These are phyloP conservation scores for Pecten maximus DNA, from an alignment of 2,888 invertebrate genomes.

Conservation along the genomic window DNA sequence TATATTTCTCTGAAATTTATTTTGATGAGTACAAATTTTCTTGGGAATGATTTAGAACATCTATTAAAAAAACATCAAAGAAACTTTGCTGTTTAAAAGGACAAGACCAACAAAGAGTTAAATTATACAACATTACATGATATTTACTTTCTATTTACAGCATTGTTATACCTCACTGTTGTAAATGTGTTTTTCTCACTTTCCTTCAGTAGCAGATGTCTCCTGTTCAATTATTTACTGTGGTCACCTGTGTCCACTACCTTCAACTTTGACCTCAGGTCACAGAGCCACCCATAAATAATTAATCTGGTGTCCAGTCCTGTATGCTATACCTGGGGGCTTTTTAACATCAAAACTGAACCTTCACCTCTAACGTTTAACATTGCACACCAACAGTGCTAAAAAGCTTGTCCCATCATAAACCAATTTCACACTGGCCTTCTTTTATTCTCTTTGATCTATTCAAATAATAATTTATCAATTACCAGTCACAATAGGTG, in stretches of 20 bases:
- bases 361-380: not conserved
- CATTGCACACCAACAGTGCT: not conserved
- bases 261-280: conserved; percentile 29
- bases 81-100: not conserved
- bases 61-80: too few relatives aligned
- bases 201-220: not conserved
- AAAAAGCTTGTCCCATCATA: not conserved
- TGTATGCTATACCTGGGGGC: not conserved
- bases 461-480: not conserved
- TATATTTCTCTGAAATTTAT: not conserved
- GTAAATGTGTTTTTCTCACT: conserved; percentile 22
- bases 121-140: not conserved
- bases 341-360: conserved; percentile 12
- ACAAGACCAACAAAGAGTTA: not conserved
- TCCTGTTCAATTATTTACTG: not conserved
- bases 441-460: conserved; percentile 2
- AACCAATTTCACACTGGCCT: not conserved
- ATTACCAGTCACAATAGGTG: not conserved
- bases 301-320: not conserved
- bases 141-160: not conserved
- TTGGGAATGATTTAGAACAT: not conserved
- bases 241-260: conserved; percentile 27
- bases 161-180: not conserved
- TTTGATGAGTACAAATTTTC: not conserved
- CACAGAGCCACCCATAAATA: not conserved